Evolutionary conservation across 2,113 vertebrate genomes (phyloP), one percentile per base, ranked within the genome.

Genomic region (Psilopsiagon aymara): DNA sequence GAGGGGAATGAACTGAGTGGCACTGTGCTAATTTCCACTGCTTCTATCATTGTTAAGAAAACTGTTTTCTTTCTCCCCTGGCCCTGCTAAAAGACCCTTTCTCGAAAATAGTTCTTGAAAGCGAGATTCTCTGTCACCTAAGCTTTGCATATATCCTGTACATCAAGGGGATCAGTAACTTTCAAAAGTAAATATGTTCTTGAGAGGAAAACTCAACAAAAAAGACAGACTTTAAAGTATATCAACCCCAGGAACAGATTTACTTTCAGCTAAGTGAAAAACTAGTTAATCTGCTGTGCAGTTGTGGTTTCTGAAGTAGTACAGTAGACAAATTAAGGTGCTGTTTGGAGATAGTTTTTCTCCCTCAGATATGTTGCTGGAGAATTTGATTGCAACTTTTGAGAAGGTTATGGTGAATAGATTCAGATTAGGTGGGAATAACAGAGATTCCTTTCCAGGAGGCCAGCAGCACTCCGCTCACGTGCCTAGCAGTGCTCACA

Each of bases 191-290:
- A 76, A 78, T 47, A 68, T 1, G 62, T 71, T 47, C 44, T 82
- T 79, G 62, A 75, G 43, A 91, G 25, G 84, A 80, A 89, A 89
- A 77, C 73, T 88, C 21, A 13, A 87, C 77, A 82, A 95, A 84
- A 37, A 57, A 77, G 46, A 14, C 11, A 91, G 57, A 43, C 46
- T 88, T 87, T 86, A 47, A 94, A 86, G 41, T 79, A 2, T 69
- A 76, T 64, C 1, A 2, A 47, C 79, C 71, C 55, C 49, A 90
- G 37, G 88, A 91, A 87, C 13, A 83, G 92, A 85, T 33, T 44
- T 86, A 39, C 57, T 69, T 67, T 80, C 86, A 88, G 64, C n/a
- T 94, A 77, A 75, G 92, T 77, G 82, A 73, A 92, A 80, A 94
- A 76, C 67, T 90, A 94, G 94, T 88, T 69, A 73, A 89, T 62